Percentiles rank a stretch among this genome's conserved stretches.
These are phyloP conservation scores for Calliopum simillimum DNA, from an alignment of 2,888 invertebrate species.

Conservation along the genomic window DNA sequence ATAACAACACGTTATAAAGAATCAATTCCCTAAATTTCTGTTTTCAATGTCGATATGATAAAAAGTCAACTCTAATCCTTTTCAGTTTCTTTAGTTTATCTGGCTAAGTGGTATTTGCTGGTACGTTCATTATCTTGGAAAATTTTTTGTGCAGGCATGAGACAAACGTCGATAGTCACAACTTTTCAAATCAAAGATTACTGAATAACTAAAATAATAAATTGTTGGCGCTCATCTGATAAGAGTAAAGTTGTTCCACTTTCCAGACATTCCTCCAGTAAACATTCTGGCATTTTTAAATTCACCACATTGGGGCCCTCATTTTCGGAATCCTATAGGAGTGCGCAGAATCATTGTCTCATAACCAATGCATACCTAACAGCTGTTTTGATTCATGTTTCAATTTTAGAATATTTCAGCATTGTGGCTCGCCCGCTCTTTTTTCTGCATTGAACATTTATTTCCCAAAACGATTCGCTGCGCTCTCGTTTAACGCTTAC, in stretches of 20 bases:
- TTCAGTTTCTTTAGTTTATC: too few relatives aligned
- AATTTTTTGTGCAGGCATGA: not conserved
- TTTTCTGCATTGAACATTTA: not conserved
- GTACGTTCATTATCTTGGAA: too few relatives aligned
- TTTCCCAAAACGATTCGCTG: not conserved
- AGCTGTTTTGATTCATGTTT: not conserved
- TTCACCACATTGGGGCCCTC: slow-evolving; percentile 43
- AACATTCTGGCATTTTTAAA: slow-evolving; percentile 3
- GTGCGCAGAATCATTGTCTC: slow-evolving; percentile 22
- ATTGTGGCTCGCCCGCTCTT: not conserved
- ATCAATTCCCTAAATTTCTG: too few relatives aligned
- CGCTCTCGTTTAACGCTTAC: not conserved
- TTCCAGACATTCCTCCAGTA: not conserved
- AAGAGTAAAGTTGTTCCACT: not conserved
- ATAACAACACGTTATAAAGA: too few relatives aligned
- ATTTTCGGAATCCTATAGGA: slow-evolving; percentile 43
- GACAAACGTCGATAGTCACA: not conserved
- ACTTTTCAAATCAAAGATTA: not conserved
- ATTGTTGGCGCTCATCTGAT: not conserved
- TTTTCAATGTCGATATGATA: too few relatives aligned
- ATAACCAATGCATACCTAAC: not conserved
- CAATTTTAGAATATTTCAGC: not conserved
- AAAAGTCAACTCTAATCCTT: too few relatives aligned
- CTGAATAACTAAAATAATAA: not conserved
- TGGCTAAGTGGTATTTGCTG: too few relatives aligned